Conservation (phyloP, 1,140 invertebrate species). For the Nautilus pompilius region DNA sequence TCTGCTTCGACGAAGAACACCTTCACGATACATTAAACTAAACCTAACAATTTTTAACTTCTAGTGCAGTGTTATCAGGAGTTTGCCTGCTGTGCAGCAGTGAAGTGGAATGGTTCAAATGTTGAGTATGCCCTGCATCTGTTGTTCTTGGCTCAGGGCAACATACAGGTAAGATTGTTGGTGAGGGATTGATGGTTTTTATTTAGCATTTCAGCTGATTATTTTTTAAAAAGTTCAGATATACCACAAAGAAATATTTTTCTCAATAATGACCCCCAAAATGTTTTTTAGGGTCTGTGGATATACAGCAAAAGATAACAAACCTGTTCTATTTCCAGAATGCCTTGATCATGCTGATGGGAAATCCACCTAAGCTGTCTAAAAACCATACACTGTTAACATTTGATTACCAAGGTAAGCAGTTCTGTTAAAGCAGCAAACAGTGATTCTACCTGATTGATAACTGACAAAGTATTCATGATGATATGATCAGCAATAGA, state of each 20-base stretch:
- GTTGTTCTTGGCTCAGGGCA: constrained; percentile 79
- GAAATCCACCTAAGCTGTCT: constrained; percentile 69
- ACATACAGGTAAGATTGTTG: constrained; percentile 70
- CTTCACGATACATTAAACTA: too few relatives aligned
- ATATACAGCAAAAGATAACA: background rate
- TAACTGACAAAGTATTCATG: too few relatives aligned
- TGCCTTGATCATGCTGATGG: constrained; percentile 81
- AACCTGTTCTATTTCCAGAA: constrained; percentile 58
- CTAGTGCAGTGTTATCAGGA: constrained; percentile 61
- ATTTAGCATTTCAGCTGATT: too few relatives aligned
- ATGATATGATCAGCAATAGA: too few relatives aligned
- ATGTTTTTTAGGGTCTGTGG: too few relatives aligned
- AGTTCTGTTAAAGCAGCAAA: background rate
- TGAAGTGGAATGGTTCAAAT: constrained; percentile 86
- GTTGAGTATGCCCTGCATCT: constrained; percentile 92
- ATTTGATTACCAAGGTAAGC: constrained; percentile 66
- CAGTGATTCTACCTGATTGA: too few relatives aligned
- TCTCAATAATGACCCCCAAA: too few relatives aligned
- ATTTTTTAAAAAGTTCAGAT: background rate
- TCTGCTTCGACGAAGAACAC: too few relatives aligned
- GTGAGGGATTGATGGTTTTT: too few relatives aligned
- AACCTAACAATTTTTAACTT: constrained; percentile 7
- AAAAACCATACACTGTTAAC: constrained; percentile 70
- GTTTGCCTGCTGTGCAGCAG: constrained; percentile 86
- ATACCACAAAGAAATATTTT: background rate